Percentiles rank a stretch among this genome's conserved stretches.
Conservation (phyloP, 2,888 invertebrate genomes). For the Mactromeris polynyma region DNA sequence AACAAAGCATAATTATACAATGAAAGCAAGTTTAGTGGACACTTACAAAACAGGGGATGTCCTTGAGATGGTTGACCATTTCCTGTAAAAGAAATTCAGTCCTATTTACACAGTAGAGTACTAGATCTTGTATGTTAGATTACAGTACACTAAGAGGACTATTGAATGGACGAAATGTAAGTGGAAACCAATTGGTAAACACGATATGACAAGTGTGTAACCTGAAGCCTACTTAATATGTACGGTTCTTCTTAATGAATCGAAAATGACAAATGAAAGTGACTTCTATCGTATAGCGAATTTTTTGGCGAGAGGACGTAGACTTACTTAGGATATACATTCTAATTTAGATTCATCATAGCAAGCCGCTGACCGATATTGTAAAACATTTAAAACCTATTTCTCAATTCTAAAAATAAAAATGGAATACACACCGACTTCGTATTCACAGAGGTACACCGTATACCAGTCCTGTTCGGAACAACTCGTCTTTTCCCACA, state of each 20-base stretch:
- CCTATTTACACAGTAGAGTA: too few species aligned
- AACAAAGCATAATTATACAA: too few species aligned
- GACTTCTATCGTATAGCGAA: not conserved
- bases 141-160: not conserved
- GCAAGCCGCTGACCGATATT: not conserved
- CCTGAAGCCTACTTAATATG: not conserved
- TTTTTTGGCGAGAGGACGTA: too few species aligned
- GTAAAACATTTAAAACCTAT: not conserved
- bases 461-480: conserved; percentile 43
- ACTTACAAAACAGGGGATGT: not conserved
- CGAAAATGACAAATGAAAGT: not conserved
- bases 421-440: not conserved
- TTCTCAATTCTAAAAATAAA: not conserved
- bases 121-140: not conserved
- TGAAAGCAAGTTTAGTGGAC: not conserved
- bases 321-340: not conserved
- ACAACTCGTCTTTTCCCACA: conserved; percentile 48
- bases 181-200: not conserved
- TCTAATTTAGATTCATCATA: not conserved
- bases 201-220: not conserved
- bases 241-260: not conserved
- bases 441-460: conserved; percentile 54
- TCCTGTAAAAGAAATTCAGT: conserved; percentile 2
- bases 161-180: not conserved
- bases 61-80: not conserved